Base-by-base conservation (phyloP, 2,797 vertebrate genomes). In the Bradypodion pumilum region DNA sequence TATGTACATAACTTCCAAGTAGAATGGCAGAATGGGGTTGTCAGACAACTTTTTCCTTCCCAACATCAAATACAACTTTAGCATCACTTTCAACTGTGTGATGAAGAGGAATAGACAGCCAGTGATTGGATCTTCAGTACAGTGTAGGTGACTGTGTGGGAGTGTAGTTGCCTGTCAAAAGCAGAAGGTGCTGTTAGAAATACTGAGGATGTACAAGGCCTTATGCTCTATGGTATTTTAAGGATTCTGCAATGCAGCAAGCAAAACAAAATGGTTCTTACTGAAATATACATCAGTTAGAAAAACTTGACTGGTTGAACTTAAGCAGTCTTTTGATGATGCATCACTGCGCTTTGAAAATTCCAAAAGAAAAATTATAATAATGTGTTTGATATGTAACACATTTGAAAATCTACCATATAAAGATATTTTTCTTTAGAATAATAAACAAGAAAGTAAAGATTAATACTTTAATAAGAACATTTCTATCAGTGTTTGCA, bases 81-180 rank as follows among this genome's bases (percentile, higher is more conserved):
- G 35, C 46, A 84, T 12, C 65, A 65, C 60, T 63, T 2, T 52
- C 23, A 52, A 25, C 35, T 44, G 56, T 46, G 32, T 66, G 72
- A 72, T 74, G 62, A 80, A 73, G 84, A 42, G 2, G 2, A n/a
- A 65, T 21, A 59, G 5, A 10, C 5, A 9, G 7, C 2, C n/a
- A 74, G 15, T n/a, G 7, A 65, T 82, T 78, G 23, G 23, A 76
- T 88, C 46, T 70, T 85, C 70, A 23, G 27, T 82, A 16, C 66
- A 27, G 44, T 77, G 66, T 37, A 84, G 75, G 78, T 82, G 86
- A 84, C 83, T 84, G 16, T 37, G 79, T 83, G 42, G 83, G 85
- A 92, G 35, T 63, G 81, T 0, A 44, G 80, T 74, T 91, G 76
- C 83, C 91, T 91, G 75, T 92, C 83, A 92, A 85, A 94, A 85